Percentiles rank a stretch among this genome's conserved stretches.
Conservation (phyloP, 2,797 vertebrate genomes). For the Arctocebus calabarensis region DNA sequence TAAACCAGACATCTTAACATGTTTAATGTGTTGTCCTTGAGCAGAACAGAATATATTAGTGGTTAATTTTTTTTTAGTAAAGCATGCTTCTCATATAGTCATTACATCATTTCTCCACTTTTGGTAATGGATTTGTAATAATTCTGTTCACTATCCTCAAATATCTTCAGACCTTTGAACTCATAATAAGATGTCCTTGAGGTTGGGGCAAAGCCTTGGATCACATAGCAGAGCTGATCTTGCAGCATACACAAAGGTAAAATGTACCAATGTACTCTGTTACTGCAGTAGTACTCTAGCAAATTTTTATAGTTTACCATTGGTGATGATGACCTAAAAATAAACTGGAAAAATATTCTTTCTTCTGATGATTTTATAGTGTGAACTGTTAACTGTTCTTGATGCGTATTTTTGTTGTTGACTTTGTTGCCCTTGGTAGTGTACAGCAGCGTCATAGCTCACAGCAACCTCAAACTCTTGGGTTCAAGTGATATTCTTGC, state of each 20-base stretch:
- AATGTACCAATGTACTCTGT: not conserved
- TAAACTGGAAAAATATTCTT: not conserved
- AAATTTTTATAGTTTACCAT: not conserved
- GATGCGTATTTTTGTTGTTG: not conserved
- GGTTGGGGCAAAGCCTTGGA: not conserved
- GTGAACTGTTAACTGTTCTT: conserved; percentile 2
- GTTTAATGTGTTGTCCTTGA: not conserved
- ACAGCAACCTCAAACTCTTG: too few relatives aligned
- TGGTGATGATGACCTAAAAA: not conserved
- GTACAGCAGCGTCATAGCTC: too few relatives aligned
- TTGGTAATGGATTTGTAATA: not conserved
- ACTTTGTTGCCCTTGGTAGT: too few relatives aligned
- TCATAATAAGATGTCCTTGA: not conserved
- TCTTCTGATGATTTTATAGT: not conserved
- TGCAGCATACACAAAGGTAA: not conserved
- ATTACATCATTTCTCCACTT: not conserved
- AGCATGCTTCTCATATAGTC: not conserved
- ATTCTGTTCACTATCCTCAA: not conserved
- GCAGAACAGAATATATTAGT: not conserved
- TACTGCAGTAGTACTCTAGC: not conserved
- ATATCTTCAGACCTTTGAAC: not conserved
- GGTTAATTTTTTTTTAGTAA: not conserved
- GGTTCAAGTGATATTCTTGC: too few relatives aligned
- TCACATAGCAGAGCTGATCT: not conserved
- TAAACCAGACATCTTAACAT: not conserved